Percentiles rank a stretch among this genome's conserved stretches.
These are phyloP conservation scores for Lepidonotus clava DNA, from an alignment of 2,888 invertebrate genomes.

Conservation along the genomic window DNA sequence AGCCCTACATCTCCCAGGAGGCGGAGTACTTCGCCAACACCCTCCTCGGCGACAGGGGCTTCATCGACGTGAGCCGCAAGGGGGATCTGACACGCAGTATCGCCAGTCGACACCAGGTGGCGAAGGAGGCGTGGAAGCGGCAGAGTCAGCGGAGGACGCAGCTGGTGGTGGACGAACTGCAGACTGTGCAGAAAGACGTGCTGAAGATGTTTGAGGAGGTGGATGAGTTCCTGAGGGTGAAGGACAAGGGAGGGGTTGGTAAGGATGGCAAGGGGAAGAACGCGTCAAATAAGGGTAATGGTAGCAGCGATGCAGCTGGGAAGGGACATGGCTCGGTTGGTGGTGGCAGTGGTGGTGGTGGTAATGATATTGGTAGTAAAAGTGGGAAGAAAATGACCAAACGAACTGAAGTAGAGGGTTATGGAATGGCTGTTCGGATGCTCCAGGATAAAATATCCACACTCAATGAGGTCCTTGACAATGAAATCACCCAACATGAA, in stretches of 20 bases:
- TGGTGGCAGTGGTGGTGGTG: not conserved
- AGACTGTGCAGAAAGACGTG: constrained; percentile 35
- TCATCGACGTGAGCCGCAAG: not conserved
- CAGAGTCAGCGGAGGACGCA: constrained; percentile 7
- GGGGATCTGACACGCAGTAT: not conserved
- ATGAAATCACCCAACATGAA: constrained; percentile 25
- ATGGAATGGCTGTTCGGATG: constrained; percentile 16
- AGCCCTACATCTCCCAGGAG: constrained; percentile 45
- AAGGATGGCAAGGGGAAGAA: too few relatives aligned
- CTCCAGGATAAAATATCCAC: constrained; percentile 3
- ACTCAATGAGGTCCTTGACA: constrained; percentile 7
- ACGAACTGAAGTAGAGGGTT: not conserved
- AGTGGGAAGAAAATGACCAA: not conserved
- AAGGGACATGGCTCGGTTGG: not conserved
- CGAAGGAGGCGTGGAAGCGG: constrained; percentile 40
- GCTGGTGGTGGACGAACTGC: not conserved
- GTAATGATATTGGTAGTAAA: not conserved
- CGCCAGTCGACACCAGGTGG: constrained; percentile 11
- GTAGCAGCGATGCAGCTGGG: not conserved
- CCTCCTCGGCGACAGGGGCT: not conserved
- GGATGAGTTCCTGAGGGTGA: not conserved
- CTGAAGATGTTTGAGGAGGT: constrained; percentile 43
- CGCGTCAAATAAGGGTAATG: not conserved
- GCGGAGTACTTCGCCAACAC: constrained; percentile 15
- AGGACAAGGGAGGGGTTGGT: not conserved